phyloP scores from a whole-genome alignment of 2,797 vertebrate genomes.

The Bucorvus abyssinicus region DNA sequence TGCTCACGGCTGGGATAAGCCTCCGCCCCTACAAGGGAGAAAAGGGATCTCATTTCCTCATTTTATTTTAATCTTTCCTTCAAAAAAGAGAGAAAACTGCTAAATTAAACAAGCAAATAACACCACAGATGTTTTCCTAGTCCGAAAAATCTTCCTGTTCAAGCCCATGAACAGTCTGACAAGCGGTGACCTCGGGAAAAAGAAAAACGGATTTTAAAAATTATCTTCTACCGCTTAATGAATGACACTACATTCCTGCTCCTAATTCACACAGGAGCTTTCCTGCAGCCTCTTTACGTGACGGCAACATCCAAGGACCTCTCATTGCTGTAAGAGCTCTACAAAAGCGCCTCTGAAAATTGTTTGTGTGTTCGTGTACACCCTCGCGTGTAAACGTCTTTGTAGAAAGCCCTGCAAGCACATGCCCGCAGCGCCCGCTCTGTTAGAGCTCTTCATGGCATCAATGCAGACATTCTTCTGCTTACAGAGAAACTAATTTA shows the following conservation, averaged over 20 bases:
- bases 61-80: constrained; percentile 41
- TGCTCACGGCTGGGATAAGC: neutral
- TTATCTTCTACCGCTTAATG: neutral
- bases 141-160: constrained; percentile 6
- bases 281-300: neutral
- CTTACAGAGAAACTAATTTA: neutral
- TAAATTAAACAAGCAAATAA: constrained; percentile 33
- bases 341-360: neutral
- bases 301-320: neutral
- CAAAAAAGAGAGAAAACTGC: neutral
- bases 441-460: neutral
- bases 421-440: neutral
- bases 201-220: neutral
- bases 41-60: neutral
- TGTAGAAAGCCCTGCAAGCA: neutral
- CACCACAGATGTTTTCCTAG: neutral
- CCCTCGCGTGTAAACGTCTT: neutral
- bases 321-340: neutral
- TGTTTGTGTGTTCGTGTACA: neutral
- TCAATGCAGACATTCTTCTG: neutral
- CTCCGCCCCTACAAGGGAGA: neutral
- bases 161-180: constrained; percentile 1
- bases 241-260: neutral
- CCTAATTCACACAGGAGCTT: neutral
- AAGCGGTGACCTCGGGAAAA: neutral